These are phyloP conservation scores for Bradypodion pumilum DNA, from an alignment of 2,797 vertebrate species.

Conservation along the genomic window DNA sequence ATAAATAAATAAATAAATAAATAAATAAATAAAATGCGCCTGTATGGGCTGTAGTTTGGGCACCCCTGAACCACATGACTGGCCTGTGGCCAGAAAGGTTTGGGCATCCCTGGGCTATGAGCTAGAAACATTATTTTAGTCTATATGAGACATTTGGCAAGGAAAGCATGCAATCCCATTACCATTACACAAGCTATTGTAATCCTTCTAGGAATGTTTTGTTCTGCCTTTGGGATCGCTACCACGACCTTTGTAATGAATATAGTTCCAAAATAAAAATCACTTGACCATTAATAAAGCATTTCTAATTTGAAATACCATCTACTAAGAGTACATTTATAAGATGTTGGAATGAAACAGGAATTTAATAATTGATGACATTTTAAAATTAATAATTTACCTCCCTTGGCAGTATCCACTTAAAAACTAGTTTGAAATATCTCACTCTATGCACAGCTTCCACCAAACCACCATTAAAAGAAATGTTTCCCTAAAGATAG, in stretches of 20 bases:
- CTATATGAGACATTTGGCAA: background rate
- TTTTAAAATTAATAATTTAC: slow-evolving; percentile 63
- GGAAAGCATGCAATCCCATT: background rate
- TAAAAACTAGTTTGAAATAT: slow-evolving; percentile 49
- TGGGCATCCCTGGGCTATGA: too few species aligned
- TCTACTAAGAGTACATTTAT: slow-evolving; percentile 25
- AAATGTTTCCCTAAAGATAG: slow-evolving; percentile 31
- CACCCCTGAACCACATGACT: too few species aligned
- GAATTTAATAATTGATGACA: slow-evolving; percentile 54
- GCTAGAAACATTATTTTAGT: background rate
- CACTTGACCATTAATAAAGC: slow-evolving; percentile 4
- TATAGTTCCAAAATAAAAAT: background rate
- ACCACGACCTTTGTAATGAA: fast-evolving
- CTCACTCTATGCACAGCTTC: slow-evolving; percentile 23
- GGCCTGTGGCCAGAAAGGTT: too few species aligned
- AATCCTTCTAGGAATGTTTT: fast-evolving
- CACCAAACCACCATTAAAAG: slow-evolving; percentile 43
- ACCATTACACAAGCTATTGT: background rate
- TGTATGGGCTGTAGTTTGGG: too few species aligned
- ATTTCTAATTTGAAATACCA: slow-evolving; percentile 11
- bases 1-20: too few species aligned
- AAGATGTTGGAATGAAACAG: slow-evolving; percentile 33
- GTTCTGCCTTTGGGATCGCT: background rate
- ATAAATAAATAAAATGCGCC: too few species aligned
- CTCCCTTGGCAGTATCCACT: slow-evolving; percentile 13